Evolutionary conservation across 2,113 vertebrate genomes (phyloP).

Genomic region (Hydropotes inermis): DNA sequence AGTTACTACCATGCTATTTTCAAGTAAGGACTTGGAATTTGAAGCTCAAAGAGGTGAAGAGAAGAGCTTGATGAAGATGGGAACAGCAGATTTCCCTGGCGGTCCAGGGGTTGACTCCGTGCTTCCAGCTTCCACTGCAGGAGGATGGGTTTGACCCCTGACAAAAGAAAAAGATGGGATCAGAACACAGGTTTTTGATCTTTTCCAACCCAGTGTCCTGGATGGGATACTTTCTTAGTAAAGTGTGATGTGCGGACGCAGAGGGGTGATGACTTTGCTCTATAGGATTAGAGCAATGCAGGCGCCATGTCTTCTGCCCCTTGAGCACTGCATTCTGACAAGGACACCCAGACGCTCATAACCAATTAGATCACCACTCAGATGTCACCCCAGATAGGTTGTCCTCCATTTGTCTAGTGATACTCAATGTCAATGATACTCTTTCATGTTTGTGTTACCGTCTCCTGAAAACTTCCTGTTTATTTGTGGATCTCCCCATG

Average conservation of each 20-base stretch:
- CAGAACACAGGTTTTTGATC: background rate
- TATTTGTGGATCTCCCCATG: background rate
- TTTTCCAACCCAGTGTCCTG: background rate
- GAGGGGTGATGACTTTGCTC: background rate
- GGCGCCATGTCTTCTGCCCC: rapidly evolving
- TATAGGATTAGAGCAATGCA: too few relatives aligned
- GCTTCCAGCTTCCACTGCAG: background rate
- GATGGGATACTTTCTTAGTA: background rate
- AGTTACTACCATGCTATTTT: background rate
- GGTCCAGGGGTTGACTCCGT: background rate
- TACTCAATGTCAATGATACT: background rate
- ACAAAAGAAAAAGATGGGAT: background rate
- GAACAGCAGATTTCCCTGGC: background rate
- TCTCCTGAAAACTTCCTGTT: background rate
- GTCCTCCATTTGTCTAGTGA: background rate
- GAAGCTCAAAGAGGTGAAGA: background rate
- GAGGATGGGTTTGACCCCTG: background rate
- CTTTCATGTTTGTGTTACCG: background rate
- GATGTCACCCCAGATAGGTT: background rate
- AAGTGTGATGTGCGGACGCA: background rate
- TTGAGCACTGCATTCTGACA: background rate
- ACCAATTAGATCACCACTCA: background rate
- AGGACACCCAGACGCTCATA: background rate
- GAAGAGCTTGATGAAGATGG: background rate
- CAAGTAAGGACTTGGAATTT: background rate